Percentiles rank a stretch among this genome's conserved stretches.
These are phyloP conservation scores for Thalpophila matura DNA, from an alignment of 2,888 invertebrate genomes.

Conservation along the genomic window DNA sequence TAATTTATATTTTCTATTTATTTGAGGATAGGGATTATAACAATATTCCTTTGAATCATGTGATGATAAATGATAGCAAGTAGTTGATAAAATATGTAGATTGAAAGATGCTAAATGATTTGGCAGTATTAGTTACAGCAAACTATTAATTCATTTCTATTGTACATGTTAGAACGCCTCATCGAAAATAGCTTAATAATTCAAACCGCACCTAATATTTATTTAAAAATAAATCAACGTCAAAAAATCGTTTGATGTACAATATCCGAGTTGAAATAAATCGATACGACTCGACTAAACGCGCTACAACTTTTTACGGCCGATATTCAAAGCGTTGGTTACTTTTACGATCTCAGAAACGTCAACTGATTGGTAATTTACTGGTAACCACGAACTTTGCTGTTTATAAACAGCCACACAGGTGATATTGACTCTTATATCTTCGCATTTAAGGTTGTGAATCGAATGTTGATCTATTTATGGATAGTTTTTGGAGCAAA, in stretches of 20 bases:
- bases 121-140: no score
- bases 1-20: no score
- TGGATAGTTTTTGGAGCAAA: constrained; percentile 36
- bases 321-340: constrained; percentile 63
- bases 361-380: constrained; percentile 69
- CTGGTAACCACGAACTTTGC: constrained; percentile 50
- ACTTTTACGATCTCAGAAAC: constrained; percentile 67
- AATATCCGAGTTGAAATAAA: constrained; percentile 41
- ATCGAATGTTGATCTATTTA: constrained; percentile 16
- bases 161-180: not conserved
- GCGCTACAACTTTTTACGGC: constrained; percentile 44
- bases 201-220: constrained; percentile 33
- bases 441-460: constrained; percentile 13
- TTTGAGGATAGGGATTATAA: no score
- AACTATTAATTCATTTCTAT: not conserved
- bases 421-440: constrained; percentile 18
- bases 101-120: no score
- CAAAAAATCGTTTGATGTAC: constrained; percentile 52
- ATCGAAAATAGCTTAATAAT: constrained; percentile 10
- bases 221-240: constrained; percentile 39
- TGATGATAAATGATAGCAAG: no score
- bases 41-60: no score
- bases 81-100: no score
- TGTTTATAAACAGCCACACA: constrained; percentile 13
- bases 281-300: constrained; percentile 40